Percentiles rank a stretch among this genome's conserved stretches.
Conservation (phyloP, 2,888 invertebrate species). For the Drosophila nr. medialis region DNA sequence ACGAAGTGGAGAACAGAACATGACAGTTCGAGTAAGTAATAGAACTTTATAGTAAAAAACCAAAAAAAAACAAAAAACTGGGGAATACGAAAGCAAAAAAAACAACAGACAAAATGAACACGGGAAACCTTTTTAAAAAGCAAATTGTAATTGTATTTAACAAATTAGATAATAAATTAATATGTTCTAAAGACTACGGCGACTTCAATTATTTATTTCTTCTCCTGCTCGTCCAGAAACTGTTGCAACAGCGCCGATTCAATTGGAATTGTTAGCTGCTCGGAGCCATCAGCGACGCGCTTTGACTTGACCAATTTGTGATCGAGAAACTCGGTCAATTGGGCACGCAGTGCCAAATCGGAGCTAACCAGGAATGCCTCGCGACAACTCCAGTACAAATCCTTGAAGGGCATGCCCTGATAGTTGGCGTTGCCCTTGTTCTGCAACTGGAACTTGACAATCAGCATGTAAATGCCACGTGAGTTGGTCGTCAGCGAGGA, state of each 20-base stretch:
- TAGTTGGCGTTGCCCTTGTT: constrained; percentile 90
- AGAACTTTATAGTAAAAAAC: constrained; percentile 39
- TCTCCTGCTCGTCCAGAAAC: constrained; percentile 87
- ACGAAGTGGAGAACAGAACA: constrained; percentile 20
- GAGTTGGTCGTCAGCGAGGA: constrained; percentile 95
- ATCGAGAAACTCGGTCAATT: constrained; percentile 97
- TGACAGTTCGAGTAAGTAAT: constrained; percentile 25
- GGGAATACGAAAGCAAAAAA: constrained; percentile 8
- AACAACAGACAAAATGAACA: constrained; percentile 32
- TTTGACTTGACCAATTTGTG: constrained; percentile 95
- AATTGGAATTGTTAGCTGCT: constrained; percentile 92
- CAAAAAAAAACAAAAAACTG: constrained; percentile 22
- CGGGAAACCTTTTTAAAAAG: constrained; percentile 61
- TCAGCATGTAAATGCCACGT: constrained; percentile 92
- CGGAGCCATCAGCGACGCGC: constrained; percentile 92
- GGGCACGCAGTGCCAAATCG: constrained; percentile 94
- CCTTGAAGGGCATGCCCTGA: constrained; percentile 94
- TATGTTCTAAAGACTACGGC: constrained; percentile 62
- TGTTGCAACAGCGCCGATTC: constrained; percentile 90
- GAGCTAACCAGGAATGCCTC: constrained; percentile 97
- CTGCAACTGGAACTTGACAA: constrained; percentile 93
- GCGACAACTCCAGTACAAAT: constrained; percentile 92
- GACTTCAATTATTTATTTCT: constrained; percentile 56
- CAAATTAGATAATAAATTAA: constrained; percentile 77
- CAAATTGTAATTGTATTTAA: constrained; percentile 74